phyloP scores from a whole-genome alignment of 2,888 invertebrate genomes.

The Acleris laterana region DNA sequence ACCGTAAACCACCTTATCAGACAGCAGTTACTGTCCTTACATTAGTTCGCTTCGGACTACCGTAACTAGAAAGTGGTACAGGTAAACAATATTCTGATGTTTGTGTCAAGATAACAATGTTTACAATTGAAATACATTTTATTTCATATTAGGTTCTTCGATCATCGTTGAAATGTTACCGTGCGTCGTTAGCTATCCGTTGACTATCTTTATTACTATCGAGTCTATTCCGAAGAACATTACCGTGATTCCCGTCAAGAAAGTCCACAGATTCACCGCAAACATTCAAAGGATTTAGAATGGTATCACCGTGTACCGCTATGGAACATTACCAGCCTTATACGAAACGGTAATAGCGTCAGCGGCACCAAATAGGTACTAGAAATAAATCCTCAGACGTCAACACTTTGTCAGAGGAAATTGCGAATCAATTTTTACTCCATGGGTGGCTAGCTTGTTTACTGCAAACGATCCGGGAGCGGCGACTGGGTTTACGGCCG shows the following conservation, averaged over 20 bases:
- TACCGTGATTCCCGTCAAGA: constrained; percentile 24
- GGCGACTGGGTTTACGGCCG: constrained; percentile 10
- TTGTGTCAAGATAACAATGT: constrained; percentile 18
- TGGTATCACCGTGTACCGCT: constrained; percentile 39
- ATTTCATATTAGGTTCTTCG: not conserved
- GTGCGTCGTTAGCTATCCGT: not conserved
- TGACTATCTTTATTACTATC: constrained; percentile 16
- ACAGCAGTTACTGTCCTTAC: constrained; percentile 33
- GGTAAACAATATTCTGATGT: constrained; percentile 27
- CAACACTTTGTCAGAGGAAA: constrained; percentile 42
- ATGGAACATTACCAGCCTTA: constrained; percentile 38
- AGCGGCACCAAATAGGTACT: constrained; percentile 39
- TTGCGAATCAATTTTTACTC: constrained; percentile 41
- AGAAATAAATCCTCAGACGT: constrained; percentile 37
- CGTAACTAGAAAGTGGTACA: constrained; percentile 30
- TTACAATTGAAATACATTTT: constrained; percentile 13
- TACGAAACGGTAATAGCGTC: constrained; percentile 38
- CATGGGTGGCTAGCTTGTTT: constrained; percentile 39
- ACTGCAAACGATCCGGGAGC: constrained; percentile 7
- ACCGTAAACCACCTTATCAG: constrained; percentile 44
- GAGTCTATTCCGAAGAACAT: constrained; percentile 21
- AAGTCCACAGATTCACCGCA: constrained; percentile 3
- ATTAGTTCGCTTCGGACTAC: constrained; percentile 17
- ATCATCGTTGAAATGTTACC: not conserved
- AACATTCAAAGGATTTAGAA: constrained; percentile 28